Evolutionary conservation across 2,888 invertebrate species (phyloP).

Genomic region (Folsomia manolachei): DNA sequence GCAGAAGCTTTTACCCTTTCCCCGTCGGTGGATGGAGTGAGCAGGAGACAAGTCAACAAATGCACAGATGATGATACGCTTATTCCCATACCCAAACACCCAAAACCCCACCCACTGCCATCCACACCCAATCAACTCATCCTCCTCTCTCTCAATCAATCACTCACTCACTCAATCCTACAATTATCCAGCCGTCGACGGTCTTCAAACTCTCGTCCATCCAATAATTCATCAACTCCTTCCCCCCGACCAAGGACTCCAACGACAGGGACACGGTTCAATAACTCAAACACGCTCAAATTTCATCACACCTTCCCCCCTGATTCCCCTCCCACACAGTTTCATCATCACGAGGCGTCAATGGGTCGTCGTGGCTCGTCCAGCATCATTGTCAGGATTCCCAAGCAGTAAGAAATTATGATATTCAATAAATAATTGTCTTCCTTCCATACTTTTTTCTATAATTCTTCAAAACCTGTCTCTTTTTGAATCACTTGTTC

Average conservation of each 20-base stretch:
- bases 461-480: not conserved
- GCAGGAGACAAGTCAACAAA: slow-evolving; percentile 25
- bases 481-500: no score
- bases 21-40: slow-evolving; percentile 8
- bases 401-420: not conserved
- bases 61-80: slow-evolving; percentile 35
- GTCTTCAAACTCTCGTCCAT: slow-evolving; percentile 57
- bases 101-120: not conserved
- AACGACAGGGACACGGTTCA: slow-evolving; percentile 67
- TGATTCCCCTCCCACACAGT: slow-evolving; percentile 63
- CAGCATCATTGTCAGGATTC: not conserved
- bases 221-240: slow-evolving; percentile 27
- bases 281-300: slow-evolving; percentile 73
- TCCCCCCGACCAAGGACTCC: slow-evolving; percentile 35
- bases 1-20: not conserved
- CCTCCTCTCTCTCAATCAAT: slow-evolving; percentile 2
- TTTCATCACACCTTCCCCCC: slow-evolving; percentile 92
- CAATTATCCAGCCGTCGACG: slow-evolving; percentile 14
- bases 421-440: not conserved
- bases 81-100: not conserved
- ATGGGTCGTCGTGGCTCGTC: not conserved
- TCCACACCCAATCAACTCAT: not conserved
- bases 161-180: not conserved
- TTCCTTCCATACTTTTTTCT: not conserved
- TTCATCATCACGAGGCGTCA: slow-evolving; percentile 38